Percentiles rank a stretch among this genome's conserved stretches.
phyloP scores from a whole-genome alignment of 1,140 invertebrate genomes.

The Dufourea novaeangliae region DNA sequence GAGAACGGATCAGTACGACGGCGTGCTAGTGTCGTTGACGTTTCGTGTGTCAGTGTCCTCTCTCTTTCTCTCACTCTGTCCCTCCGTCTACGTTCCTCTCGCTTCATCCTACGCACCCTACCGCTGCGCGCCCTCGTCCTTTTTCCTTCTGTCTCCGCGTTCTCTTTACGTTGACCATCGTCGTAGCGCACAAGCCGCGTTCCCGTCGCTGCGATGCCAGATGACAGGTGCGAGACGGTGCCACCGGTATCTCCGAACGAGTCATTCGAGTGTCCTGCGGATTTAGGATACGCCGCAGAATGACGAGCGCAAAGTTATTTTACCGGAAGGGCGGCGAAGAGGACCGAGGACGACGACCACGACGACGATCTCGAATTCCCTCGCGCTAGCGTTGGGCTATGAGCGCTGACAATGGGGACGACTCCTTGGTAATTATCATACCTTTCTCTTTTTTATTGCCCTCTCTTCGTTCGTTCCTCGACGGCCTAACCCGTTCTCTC shows the following conservation, averaged over 20 bases:
- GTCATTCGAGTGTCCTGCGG: slow-evolving; percentile 44
- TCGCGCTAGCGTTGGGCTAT: slow-evolving; percentile 77
- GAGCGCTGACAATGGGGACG: slow-evolving; percentile 82
- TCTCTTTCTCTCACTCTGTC: slow-evolving; percentile 35
- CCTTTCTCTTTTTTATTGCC: slow-evolving; percentile 61
- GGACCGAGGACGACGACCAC: slow-evolving; percentile 69
- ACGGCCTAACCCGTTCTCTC: background rate
- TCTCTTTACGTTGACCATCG: slow-evolving; percentile 11
- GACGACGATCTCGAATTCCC: slow-evolving; percentile 67
- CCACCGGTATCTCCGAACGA: slow-evolving; percentile 26
- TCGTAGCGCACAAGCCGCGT: background rate
- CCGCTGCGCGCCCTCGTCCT: slow-evolving; percentile 4
- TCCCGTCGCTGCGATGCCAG: slow-evolving; percentile 63
- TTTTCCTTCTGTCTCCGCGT: background rate
- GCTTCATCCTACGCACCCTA: slow-evolving; percentile 25
- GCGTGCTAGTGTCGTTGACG: slow-evolving; percentile 71
- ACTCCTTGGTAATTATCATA: slow-evolving; percentile 81
- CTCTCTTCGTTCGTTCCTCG: slow-evolving; percentile 24
- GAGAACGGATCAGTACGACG: slow-evolving; percentile 32
- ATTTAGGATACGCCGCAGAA: slow-evolving; percentile 53
- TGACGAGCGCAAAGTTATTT: slow-evolving; percentile 59
- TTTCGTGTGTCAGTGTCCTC: slow-evolving; percentile 74
- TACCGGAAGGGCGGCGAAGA: slow-evolving; percentile 71
- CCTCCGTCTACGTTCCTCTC: background rate
- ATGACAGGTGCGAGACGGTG: slow-evolving; percentile 65